phyloP scores from a whole-genome alignment of 2,113 vertebrate species.

The Mesoclemmys tuberculata region DNA sequence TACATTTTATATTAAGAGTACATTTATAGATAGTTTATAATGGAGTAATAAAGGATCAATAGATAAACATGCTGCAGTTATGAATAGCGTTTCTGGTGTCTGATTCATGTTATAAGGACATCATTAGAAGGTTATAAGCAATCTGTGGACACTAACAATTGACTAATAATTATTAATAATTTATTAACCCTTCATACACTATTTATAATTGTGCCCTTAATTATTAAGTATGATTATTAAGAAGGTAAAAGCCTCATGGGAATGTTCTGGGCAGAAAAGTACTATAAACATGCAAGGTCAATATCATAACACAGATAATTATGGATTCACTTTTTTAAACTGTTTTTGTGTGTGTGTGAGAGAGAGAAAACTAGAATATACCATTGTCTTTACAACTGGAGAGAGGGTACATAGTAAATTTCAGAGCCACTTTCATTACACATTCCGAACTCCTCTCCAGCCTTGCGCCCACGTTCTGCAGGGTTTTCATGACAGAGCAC shows the following conservation, averaged over 20 bases:
- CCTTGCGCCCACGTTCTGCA: background rate
- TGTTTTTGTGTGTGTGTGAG: background rate
- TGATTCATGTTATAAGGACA: background rate
- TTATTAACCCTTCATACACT: slow-evolving; percentile 63
- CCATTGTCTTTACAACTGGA: background rate
- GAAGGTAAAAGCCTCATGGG: background rate
- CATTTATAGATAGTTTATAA: background rate
- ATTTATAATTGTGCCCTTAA: slow-evolving; percentile 51
- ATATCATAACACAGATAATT: background rate
- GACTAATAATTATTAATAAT: slow-evolving; percentile 56
- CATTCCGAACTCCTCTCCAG: background rate
- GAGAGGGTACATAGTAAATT: background rate
- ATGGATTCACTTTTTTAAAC: background rate
- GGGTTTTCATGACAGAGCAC: background rate
- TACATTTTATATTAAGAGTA: slow-evolving; percentile 30
- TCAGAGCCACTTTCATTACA: background rate
- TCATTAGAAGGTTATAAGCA: background rate
- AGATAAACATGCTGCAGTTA: background rate
- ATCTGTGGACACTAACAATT: slow-evolving; percentile 27
- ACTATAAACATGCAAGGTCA: background rate
- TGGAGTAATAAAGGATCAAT: slow-evolving; percentile 20
- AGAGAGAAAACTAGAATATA: background rate
- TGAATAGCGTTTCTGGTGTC: background rate
- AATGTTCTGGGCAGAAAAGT: slow-evolving; percentile 17
- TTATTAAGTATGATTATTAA: slow-evolving; percentile 45